Evolutionary conservation across 2,797 vertebrate genomes (phyloP).

Genomic region (Scolopax rusticola): DNA sequence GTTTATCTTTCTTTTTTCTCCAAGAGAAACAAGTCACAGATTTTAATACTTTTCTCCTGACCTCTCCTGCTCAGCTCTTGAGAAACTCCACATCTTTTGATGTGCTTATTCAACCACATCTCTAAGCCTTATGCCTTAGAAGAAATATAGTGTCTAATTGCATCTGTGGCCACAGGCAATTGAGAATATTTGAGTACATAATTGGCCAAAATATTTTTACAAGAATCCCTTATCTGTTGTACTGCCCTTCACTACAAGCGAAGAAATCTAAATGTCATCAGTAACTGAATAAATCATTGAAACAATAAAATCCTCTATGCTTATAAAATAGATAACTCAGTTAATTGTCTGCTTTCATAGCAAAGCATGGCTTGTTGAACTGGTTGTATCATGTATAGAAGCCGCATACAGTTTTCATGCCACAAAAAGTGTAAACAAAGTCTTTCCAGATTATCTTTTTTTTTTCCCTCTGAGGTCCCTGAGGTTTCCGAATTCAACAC

Average conservation of each 20-base stretch:
- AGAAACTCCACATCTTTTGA: neutral
- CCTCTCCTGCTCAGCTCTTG: conserved; percentile 20
- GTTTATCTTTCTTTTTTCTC: neutral
- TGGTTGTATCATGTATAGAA: rapidly evolving
- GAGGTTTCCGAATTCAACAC: neutral
- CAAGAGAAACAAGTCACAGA: neutral
- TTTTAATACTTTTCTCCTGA: neutral
- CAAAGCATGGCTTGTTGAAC: neutral
- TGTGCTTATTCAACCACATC: conserved; percentile 20
- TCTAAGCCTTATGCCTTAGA: conserved; percentile 10
- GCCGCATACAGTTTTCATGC: neutral
- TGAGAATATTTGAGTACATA: neutral
- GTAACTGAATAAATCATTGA: neutral
- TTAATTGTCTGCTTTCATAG: neutral
- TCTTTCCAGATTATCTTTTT: neutral
- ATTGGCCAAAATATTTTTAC: neutral
- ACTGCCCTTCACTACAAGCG: neutral
- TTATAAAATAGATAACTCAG: neutral
- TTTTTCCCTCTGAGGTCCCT: neutral
- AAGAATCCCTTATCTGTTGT: neutral
- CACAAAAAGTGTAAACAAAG: neutral
- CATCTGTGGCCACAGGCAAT: neutral
- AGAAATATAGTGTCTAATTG: conserved; percentile 31
- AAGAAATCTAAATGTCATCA: neutral
- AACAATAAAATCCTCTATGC: neutral